These are phyloP conservation scores for Heliornis fulica DNA, from an alignment of 2,113 vertebrate species.

Conservation along the genomic window DNA sequence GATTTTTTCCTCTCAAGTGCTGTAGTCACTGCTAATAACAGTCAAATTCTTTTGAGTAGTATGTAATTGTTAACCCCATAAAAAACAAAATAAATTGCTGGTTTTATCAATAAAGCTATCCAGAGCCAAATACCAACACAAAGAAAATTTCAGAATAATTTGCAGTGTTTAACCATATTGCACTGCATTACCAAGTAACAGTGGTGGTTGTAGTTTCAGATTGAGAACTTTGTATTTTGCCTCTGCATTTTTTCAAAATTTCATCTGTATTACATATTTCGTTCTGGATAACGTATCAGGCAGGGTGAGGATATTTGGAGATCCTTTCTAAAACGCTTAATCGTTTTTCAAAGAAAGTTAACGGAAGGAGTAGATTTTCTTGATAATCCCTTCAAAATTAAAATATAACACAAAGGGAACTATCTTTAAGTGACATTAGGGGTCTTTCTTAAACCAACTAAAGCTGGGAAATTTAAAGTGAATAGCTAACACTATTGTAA, in stretches of 20 bases:
- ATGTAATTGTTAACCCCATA: slow-evolving; percentile 45
- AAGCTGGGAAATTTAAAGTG: slow-evolving; percentile 65
- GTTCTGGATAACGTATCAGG: slow-evolving; percentile 64
- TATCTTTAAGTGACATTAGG: slow-evolving; percentile 71
- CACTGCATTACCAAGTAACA: slow-evolving; percentile 50
- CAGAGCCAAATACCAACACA: slow-evolving; percentile 47
- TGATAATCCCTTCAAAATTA: slow-evolving; percentile 80
- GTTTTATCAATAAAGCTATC: slow-evolving; percentile 67
- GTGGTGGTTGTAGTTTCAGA: slow-evolving; percentile 55
- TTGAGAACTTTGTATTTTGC: slow-evolving; percentile 62
- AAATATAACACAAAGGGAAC: slow-evolving; percentile 60
- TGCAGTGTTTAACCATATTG: slow-evolving; percentile 56
- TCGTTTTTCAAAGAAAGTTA: slow-evolving; percentile 73
- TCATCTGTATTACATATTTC: slow-evolving; percentile 47
- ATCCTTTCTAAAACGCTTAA: slow-evolving; percentile 68
- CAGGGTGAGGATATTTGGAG: slow-evolving; percentile 66
- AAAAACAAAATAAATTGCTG: slow-evolving; percentile 33
- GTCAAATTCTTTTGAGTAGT: slow-evolving; percentile 47
- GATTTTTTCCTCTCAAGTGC: slow-evolving; percentile 4
- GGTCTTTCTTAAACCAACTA: slow-evolving; percentile 62
- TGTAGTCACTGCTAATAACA: slow-evolving; percentile 48
- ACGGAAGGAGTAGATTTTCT: slow-evolving; percentile 72
- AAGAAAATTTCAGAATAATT: slow-evolving; percentile 63
- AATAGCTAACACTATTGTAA: slow-evolving; percentile 52
- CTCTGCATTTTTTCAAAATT: slow-evolving; percentile 55